phyloP scores from a whole-genome alignment of 2,888 invertebrate species.

The Dryobotodes eremita region DNA sequence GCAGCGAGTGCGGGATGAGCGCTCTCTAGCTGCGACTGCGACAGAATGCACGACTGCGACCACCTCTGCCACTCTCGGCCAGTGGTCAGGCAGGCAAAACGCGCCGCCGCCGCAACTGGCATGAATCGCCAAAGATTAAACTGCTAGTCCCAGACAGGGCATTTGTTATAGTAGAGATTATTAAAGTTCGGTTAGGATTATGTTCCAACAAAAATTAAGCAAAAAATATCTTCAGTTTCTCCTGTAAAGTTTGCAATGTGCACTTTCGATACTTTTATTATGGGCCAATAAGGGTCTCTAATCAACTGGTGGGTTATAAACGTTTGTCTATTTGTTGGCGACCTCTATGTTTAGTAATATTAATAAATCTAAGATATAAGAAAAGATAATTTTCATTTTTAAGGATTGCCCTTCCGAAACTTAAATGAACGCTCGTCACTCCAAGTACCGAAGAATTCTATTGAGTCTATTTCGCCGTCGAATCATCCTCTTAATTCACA shows the following conservation, averaged over 20 bases:
- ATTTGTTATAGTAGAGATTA: neutral
- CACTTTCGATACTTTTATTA: neutral
- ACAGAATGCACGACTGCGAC: slow-evolving; percentile 78
- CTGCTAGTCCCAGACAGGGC: slow-evolving; percentile 34
- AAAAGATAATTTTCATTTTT: neutral
- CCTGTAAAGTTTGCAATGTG: neutral
- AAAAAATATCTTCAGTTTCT: neutral
- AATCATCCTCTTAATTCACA: slow-evolving; percentile 5
- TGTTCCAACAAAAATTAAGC: neutral
- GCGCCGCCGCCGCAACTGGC: slow-evolving; percentile 74
- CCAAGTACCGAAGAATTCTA: neutral
- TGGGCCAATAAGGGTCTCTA: neutral
- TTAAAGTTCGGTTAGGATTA: neutral
- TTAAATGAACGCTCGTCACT: no score
- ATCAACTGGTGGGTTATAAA: neutral
- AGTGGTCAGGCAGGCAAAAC: slow-evolving; percentile 83
- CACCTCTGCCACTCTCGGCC: slow-evolving; percentile 78
- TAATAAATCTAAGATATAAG: neutral
- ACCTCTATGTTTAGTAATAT: neutral
- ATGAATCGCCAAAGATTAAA: slow-evolving; percentile 68
- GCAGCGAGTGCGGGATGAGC: slow-evolving; percentile 72
- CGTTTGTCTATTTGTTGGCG: neutral
- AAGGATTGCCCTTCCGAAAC: neutral
- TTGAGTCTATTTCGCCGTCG: slow-evolving; percentile 3
- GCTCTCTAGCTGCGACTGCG: slow-evolving; percentile 80